Conservation (phyloP, 1,140 invertebrate species). For the Onthophagus taurus region DNA sequence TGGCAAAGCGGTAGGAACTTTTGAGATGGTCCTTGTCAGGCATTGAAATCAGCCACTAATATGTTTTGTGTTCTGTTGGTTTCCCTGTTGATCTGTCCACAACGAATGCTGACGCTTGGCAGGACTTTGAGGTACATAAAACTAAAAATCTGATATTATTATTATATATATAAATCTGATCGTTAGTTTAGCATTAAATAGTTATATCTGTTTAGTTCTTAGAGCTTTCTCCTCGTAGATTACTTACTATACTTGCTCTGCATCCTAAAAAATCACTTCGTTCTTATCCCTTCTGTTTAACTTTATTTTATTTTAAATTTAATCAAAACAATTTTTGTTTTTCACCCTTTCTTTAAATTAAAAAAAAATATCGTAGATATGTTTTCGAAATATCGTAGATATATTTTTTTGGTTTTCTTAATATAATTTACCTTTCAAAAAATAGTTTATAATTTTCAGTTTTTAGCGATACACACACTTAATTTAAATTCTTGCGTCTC, state of each 20-base stretch:
- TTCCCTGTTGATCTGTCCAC: conserved; percentile 45
- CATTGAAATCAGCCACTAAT: conserved; percentile 22
- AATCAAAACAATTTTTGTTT: too few species aligned
- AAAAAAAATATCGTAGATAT: too few species aligned
- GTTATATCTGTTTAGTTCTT: conserved; percentile 40
- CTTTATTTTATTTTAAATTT: too few species aligned
- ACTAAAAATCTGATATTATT: conserved; percentile 12
- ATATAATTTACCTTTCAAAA: too few species aligned
- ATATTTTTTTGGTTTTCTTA: too few species aligned
- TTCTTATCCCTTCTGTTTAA: too few species aligned
- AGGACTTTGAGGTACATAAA: conserved; percentile 66
- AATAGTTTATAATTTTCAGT: too few species aligned
- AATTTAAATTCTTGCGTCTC: conserved; percentile 40
- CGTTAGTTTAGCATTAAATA: conserved; percentile 43
- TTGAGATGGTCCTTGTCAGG: conserved; percentile 88
- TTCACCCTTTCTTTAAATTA: too few species aligned
- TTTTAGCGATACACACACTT: too few species aligned
- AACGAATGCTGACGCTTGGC: conserved; percentile 39
- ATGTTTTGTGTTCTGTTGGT: conserved; percentile 30
- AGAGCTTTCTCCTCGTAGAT: conserved; percentile 47
- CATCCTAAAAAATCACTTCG: too few species aligned
- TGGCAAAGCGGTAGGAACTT: conserved; percentile 69
- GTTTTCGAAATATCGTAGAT: too few species aligned
- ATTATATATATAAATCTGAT: conserved; percentile 6
- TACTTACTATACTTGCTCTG: too few species aligned